phyloP scores from a whole-genome alignment of 64 coral and sea anemone genomes.

The Anthopleura sola region DNA sequence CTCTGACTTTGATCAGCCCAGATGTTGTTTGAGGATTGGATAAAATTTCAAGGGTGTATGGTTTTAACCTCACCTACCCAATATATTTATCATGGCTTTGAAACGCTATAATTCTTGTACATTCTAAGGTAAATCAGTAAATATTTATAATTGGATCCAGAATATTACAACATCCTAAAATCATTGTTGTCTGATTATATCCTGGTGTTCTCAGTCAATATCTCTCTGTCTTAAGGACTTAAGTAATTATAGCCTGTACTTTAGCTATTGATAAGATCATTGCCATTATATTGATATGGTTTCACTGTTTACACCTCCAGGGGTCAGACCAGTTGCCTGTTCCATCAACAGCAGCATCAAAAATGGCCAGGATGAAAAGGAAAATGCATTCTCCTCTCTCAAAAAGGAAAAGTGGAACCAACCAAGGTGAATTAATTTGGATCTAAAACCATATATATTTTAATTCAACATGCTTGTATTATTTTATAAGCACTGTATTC shows the following conservation, averaged over 20 bases:
- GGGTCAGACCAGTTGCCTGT: slow-evolving; percentile 60
- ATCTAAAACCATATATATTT: not conserved
- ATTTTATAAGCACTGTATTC: not conserved
- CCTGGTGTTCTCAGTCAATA: too few relatives aligned
- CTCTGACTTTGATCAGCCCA: too few relatives aligned
- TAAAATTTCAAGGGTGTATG: too few relatives aligned
- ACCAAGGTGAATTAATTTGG: too few relatives aligned
- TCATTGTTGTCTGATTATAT: not conserved
- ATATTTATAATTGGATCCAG: not conserved
- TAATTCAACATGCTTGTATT: not conserved
- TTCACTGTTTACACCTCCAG: not conserved
- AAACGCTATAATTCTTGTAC: not conserved
- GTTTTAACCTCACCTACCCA: not conserved
- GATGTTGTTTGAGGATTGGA: too few relatives aligned
- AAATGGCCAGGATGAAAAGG: slow-evolving; percentile 90
- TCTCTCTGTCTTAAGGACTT: too few relatives aligned
- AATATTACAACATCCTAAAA: not conserved
- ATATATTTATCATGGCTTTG: not conserved
- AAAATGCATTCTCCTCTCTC: slow-evolving; percentile 84
- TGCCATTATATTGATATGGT: not conserved
- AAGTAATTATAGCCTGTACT: not conserved
- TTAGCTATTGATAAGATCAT: not conserved
- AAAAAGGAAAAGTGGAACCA: slow-evolving; percentile 54
- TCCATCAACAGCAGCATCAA: slow-evolving; percentile 62
- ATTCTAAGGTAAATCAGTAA: not conserved